A percentile compares a stretch with the other conserved stretches of the same genome.
Conservation (phyloP, 2,113 vertebrate genomes). For the Chionodraco myersi region DNA sequence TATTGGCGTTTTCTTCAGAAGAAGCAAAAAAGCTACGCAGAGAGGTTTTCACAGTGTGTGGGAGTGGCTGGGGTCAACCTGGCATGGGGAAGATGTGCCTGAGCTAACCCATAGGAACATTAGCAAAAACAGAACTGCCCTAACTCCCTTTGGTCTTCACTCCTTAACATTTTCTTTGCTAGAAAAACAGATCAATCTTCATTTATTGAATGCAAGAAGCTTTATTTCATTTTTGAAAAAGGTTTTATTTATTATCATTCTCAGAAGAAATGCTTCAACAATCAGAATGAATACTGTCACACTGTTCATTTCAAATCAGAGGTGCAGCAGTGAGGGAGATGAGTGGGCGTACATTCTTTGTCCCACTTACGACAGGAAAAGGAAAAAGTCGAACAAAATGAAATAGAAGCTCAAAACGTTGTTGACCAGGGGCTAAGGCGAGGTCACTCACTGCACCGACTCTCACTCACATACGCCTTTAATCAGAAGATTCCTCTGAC, state of each 20-base stretch:
- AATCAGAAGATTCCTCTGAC: conserved; percentile 50
- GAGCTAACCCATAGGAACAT: conserved; percentile 53
- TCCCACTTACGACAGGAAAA: conserved; percentile 52
- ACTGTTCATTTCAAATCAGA: conserved; percentile 26
- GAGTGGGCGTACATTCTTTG: conserved; percentile 44
- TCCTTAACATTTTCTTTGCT: conserved; percentile 8
- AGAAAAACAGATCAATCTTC: conserved; percentile 28
- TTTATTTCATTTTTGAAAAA: background rate
- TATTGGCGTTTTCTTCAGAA: conserved; percentile 19
- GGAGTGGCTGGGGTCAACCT: conserved; percentile 30
- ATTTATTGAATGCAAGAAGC: background rate
- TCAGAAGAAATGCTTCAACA: background rate
- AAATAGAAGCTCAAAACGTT: conserved; percentile 46
- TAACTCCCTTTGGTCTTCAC: conserved; percentile 24
- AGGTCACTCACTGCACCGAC: conserved; percentile 47
- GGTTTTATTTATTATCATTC: background rate
- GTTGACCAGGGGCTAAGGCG: conserved; percentile 42
- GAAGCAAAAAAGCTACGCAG: conserved; percentile 3
- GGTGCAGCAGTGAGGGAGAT: conserved; percentile 3
- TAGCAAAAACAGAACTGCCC: conserved; percentile 32
- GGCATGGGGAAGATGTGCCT: conserved; percentile 28
- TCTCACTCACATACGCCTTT: conserved; percentile 54
- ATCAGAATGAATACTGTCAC: background rate
- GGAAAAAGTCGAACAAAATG: conserved; percentile 44
- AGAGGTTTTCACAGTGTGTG: conserved; percentile 12